These are phyloP conservation scores for Uloborus plumipes DNA, from an alignment of 2,888 invertebrate species.

Conservation along the genomic window DNA sequence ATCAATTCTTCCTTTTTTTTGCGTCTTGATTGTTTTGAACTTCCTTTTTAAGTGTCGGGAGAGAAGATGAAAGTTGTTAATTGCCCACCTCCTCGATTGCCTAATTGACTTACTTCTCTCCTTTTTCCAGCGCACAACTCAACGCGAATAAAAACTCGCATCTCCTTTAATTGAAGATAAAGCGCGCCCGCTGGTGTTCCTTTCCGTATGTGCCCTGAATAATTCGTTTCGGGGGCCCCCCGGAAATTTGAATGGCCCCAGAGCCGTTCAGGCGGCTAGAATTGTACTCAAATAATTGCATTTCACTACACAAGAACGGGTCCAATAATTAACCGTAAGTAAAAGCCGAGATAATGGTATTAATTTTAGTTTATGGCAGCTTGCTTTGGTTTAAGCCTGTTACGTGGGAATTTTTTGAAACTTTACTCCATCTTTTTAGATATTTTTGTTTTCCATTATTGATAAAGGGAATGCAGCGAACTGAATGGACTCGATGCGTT, in stretches of 20 bases:
- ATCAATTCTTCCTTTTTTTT: constrained; percentile 55
- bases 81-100: constrained; percentile 53
- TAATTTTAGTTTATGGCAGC: constrained; percentile 61
- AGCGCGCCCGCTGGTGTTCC: constrained; percentile 51
- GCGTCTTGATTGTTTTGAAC: constrained; percentile 59
- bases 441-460: no score
- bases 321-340: constrained; percentile 60
- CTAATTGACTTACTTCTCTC: constrained; percentile 58
- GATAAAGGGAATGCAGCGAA: no score
- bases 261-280: constrained; percentile 42
- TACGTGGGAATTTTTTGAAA: constrained; percentile 48
- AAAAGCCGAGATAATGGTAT: constrained; percentile 61
- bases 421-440: constrained; percentile 32
- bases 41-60: constrained; percentile 59
- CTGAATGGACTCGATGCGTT: no score
- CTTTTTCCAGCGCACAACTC: constrained; percentile 40
- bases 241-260: constrained; percentile 34
- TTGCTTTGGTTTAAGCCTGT: constrained; percentile 41
- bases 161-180: constrained; percentile 59
- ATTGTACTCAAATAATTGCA: constrained; percentile 59
- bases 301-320: constrained; percentile 47
- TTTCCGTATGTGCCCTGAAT: constrained; percentile 45
- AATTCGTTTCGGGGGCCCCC: constrained; percentile 51
- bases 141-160: constrained; percentile 38
- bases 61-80: constrained; percentile 59